Percentiles rank a stretch among this genome's conserved stretches.
Conservation (phyloP, 2,797 vertebrate species). For the Coranthus polyacanthus region DNA sequence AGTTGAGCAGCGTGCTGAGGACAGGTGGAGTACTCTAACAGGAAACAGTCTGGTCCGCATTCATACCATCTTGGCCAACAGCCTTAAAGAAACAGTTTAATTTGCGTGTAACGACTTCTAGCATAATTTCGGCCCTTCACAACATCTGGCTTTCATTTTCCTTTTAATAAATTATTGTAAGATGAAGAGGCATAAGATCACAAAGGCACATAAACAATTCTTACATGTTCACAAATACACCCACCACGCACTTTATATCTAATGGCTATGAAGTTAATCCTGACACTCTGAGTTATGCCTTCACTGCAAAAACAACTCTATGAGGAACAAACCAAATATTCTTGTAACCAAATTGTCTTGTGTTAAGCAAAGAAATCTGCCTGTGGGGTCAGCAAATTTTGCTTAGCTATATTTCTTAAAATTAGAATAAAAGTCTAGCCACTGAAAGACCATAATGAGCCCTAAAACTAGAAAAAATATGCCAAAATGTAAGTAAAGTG, state of each 20-base stretch:
- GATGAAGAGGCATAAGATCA: conserved; percentile 23
- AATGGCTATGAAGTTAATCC: no score
- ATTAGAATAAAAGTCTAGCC: no score
- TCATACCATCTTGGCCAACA: conserved; percentile 5
- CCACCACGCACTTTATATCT: neutral
- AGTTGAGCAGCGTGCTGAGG: conserved; percentile 34
- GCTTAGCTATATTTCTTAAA: no score
- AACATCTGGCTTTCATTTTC: conserved; percentile 62
- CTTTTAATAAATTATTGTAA: conserved; percentile 5
- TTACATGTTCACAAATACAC: conserved; percentile 9
- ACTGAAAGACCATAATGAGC: no score
- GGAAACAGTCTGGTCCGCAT: conserved; percentile 2
- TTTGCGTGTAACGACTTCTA: conserved; percentile 34
- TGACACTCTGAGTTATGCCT: no score
- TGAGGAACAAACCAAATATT: no score
- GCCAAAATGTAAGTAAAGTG: no score
- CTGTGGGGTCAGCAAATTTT: no score
- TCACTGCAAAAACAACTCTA: no score
- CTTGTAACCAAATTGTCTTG: no score
- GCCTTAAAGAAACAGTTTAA: conserved; percentile 32
- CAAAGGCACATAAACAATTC: conserved; percentile 14
- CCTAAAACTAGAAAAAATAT: no score
- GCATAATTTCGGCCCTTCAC: conserved; percentile 19
- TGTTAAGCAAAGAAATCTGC: no score
- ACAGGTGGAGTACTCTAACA: conserved; percentile 44